Evolutionary conservation across 2,888 invertebrate species (phyloP).

Genomic region (Drosophila nigricruria): DNA sequence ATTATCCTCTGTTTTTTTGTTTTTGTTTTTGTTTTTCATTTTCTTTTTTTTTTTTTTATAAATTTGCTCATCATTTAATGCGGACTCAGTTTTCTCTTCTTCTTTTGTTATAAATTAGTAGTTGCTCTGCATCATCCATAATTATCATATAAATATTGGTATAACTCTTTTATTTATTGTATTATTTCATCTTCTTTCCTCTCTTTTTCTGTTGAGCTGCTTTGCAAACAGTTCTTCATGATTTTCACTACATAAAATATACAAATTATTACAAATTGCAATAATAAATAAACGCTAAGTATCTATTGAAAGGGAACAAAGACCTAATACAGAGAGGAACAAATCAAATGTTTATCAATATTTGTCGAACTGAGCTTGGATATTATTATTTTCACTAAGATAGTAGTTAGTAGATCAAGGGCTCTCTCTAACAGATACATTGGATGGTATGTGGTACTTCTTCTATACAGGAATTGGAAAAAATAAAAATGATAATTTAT

Average conservation of each 20-base stretch:
- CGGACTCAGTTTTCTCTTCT: constrained; percentile 32
- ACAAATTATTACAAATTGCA: constrained; percentile 47
- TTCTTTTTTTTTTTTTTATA: constrained; percentile 50
- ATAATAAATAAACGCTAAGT: constrained; percentile 15
- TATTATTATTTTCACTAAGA: constrained; percentile 1
- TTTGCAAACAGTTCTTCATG: constrained; percentile 55
- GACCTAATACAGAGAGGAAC: neutral
- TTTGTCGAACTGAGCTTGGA: constrained; percentile 1
- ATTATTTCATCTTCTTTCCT: constrained; percentile 34
- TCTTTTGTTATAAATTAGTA: constrained; percentile 46
- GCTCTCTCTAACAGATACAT: neutral
- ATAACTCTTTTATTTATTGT: constrained; percentile 60
- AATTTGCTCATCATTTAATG: constrained; percentile 53
- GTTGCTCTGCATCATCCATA: constrained; percentile 72
- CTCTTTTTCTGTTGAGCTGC: constrained; percentile 40
- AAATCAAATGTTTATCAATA: neutral
- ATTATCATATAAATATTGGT: constrained; percentile 76
- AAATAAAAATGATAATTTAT: constrained; percentile 17
- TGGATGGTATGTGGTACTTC: constrained; percentile 5
- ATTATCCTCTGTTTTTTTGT: constrained; percentile 11
- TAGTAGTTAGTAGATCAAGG: neutral
- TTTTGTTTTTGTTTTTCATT: neutral
- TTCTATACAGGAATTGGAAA: constrained; percentile 12
- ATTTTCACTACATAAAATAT: constrained; percentile 51
- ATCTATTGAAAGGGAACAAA: constrained; percentile 4